A percentile compares a stretch with the other conserved stretches of the same genome.
These are phyloP conservation scores for Mareca strepera DNA, from an alignment of 2,797 vertebrate genomes.

Conservation along the genomic window DNA sequence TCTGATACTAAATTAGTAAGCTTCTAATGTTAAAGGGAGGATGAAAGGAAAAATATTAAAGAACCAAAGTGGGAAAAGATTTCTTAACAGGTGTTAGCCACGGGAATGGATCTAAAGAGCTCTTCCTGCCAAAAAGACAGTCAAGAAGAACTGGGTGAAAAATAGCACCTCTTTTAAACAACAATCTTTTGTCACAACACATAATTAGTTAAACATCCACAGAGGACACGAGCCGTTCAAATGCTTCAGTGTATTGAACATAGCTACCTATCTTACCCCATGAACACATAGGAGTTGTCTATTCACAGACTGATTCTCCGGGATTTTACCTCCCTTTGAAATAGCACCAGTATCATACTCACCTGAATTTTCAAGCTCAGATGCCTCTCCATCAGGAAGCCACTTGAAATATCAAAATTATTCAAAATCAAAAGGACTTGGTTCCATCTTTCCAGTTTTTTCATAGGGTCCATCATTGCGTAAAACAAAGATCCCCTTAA, in stretches of 20 bases:
- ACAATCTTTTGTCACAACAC: background rate
- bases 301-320: background rate
- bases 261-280: background rate
- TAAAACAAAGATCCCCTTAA: background rate
- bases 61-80: background rate
- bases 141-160: background rate
- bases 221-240: background rate
- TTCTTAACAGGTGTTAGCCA: background rate
- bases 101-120: background rate
- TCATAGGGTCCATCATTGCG: background rate
- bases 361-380: background rate
- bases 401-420: background rate
- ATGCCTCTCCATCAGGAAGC: background rate
- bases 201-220: background rate
- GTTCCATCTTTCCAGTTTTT: background rate
- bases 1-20: background rate
- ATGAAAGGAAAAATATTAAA: background rate
- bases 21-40: background rate
- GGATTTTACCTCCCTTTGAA: background rate
- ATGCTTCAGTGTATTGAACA: background rate
- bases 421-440: background rate
- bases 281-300: background rate
- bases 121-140: background rate
- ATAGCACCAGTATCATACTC: background rate
- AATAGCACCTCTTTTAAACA: background rate